Percentiles rank a stretch among this genome's conserved stretches.
These are phyloP conservation scores for Coelinius sp. DNA, from an alignment of 2,888 invertebrate species.

Conservation along the genomic window DNA sequence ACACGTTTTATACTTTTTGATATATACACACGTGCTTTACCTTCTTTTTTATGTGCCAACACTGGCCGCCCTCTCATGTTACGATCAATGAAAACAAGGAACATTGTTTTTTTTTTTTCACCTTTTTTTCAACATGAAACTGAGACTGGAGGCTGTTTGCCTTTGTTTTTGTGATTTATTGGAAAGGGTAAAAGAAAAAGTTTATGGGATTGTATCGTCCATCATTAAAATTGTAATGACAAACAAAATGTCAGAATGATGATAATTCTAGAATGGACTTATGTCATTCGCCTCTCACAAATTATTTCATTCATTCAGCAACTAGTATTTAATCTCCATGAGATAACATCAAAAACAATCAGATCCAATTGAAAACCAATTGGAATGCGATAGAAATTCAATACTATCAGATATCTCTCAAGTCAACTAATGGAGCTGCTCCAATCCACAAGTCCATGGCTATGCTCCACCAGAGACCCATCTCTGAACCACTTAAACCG, in stretches of 20 bases:
- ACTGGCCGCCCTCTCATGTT: background rate
- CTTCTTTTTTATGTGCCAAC: constrained; percentile 14
- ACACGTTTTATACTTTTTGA: constrained; percentile 23
- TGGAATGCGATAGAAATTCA: constrained; percentile 12
- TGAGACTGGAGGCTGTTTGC: background rate
- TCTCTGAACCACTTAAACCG: constrained; percentile 23
- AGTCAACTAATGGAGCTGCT: background rate
- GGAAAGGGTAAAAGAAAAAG: background rate
- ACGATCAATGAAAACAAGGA: constrained; percentile 17
- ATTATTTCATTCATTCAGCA: background rate
- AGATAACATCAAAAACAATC: background rate
- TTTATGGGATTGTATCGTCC: too few relatives aligned
- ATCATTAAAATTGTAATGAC: too few relatives aligned
- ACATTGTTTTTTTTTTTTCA: constrained; percentile 1
- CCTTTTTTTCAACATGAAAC: background rate
- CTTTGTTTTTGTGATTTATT: background rate
- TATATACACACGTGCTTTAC: constrained; percentile 9
- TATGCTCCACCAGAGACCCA: background rate
- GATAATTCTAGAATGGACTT: too few relatives aligned
- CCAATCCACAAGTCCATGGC: background rate
- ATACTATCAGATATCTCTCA: background rate
- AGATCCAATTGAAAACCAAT: background rate
- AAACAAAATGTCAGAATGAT: too few relatives aligned
- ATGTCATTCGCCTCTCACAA: background rate
- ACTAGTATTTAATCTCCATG: background rate